phyloP scores from a whole-genome alignment of 35 echinoderm and acorn worm genomes.

The Stichopus chloronotus region DNA sequence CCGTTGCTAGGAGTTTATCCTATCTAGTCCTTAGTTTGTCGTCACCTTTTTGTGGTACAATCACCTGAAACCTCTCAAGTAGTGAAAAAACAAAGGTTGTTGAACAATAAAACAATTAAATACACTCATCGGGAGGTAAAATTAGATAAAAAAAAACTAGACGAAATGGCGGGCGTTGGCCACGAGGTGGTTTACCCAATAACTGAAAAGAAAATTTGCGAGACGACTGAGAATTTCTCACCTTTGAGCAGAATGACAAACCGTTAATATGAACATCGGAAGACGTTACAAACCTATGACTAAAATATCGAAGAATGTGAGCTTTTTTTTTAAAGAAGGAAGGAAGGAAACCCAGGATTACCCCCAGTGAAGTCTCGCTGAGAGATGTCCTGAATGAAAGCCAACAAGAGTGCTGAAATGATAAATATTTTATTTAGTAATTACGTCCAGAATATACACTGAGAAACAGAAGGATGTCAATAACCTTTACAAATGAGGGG shows the following conservation, averaged over 20 bases:
- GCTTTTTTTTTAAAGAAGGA: background rate
- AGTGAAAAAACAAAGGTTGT: background rate
- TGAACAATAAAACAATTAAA: background rate
- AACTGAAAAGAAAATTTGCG: too few relatives aligned
- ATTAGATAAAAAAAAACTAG: background rate
- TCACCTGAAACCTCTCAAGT: background rate
- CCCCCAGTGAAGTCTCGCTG: background rate
- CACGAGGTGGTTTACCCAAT: constrained; percentile 10
- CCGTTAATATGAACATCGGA: background rate
- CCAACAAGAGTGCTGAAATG: background rate
- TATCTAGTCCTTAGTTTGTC: background rate
- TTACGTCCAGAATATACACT: background rate
- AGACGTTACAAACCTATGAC: constrained; percentile 18
- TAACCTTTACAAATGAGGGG: background rate
- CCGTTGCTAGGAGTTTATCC: background rate
- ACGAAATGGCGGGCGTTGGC: background rate
- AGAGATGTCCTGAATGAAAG: background rate
- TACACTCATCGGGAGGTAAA: background rate
- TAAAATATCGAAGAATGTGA: background rate
- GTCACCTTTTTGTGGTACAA: background rate
- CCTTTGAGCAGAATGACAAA: background rate
- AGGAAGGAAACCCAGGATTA: background rate
- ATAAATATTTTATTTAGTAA: background rate
- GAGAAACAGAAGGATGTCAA: background rate
- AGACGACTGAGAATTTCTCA: background rate